Conservation (phyloP, 2,888 invertebrate genomes). For the Tubulanus polymorphus region DNA sequence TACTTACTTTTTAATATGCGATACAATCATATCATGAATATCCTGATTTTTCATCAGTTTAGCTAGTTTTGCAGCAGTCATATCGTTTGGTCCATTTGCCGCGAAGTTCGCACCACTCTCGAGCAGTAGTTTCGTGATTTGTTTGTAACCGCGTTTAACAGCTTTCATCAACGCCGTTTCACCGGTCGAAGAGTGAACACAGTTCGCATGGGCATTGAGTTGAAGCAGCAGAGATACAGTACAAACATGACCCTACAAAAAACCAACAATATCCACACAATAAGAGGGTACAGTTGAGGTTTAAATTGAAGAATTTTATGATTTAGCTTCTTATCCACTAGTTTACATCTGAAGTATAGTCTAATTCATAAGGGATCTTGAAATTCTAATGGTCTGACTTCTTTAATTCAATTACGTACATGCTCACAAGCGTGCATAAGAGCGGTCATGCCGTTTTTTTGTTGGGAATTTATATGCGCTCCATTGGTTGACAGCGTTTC, state of each 20-base stretch:
- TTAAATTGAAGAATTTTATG: constrained; percentile 5
- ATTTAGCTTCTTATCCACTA: too few species aligned
- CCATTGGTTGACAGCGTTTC: constrained; percentile 39
- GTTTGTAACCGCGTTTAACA: constrained; percentile 38
- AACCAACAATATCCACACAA: background rate
- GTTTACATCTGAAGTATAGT: too few species aligned
- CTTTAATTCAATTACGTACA: constrained; percentile 22
- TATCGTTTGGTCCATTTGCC: constrained; percentile 28
- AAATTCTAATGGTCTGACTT: too few species aligned
- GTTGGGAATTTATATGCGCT: constrained; percentile 41
- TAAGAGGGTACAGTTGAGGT: constrained; percentile 6
- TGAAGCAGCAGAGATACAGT: constrained; percentile 42
- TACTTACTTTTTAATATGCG: constrained; percentile 41
- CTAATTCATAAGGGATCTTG: too few species aligned
- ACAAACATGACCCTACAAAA: constrained; percentile 35
- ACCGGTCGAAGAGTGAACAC: constrained; percentile 33
- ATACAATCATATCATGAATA: constrained; percentile 35
- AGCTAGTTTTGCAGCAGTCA: constrained; percentile 39
- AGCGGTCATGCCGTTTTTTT: constrained; percentile 43
- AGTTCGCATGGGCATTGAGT: constrained; percentile 46
- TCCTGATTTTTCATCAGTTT: constrained; percentile 29
- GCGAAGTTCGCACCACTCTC: constrained; percentile 48
- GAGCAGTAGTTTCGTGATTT: constrained; percentile 40
- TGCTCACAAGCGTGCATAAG: constrained; percentile 44
- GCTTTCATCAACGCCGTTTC: constrained; percentile 50